These are phyloP conservation scores for Whitmania pigra DNA, from an alignment of 1,140 invertebrate genomes.

Conservation along the genomic window DNA sequence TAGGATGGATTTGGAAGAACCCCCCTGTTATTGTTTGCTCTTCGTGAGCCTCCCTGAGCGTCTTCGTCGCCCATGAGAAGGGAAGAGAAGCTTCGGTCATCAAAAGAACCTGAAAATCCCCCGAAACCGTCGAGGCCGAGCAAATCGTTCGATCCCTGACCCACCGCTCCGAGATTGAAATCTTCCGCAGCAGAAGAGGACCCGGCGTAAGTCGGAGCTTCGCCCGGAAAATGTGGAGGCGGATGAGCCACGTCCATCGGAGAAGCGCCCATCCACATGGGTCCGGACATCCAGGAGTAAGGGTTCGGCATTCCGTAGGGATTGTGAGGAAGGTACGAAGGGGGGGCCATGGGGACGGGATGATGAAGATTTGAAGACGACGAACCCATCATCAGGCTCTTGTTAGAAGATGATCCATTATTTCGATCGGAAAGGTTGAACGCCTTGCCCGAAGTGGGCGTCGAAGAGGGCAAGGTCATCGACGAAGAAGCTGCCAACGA, in stretches of 20 bases:
- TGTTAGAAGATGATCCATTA: not conserved
- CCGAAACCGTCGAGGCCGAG: not conserved
- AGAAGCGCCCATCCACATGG: not conserved
- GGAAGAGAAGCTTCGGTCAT: conserved; percentile 17
- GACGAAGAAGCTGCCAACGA: not conserved
- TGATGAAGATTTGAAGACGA: not conserved
- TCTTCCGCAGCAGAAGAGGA: not conserved
- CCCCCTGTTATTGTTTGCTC: not conserved
- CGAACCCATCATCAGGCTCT: not conserved
- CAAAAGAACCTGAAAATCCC: conserved; percentile 4
- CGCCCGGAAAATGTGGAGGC: conserved; percentile 3
- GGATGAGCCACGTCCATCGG: conserved; percentile 8
- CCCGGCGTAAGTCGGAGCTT: not conserved
- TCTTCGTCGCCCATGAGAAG: conserved; percentile 13
- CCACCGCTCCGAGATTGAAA: not conserved
- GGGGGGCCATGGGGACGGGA: conserved; percentile 12
- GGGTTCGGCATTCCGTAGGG: conserved; percentile 19
- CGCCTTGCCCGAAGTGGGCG: not conserved
- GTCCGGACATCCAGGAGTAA: conserved; percentile 14
- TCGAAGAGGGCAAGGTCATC: not conserved
- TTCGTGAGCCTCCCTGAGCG: not conserved
- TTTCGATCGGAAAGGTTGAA: not conserved
- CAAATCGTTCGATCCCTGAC: not conserved
- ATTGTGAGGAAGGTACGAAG: not conserved
- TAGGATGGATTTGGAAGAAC: not conserved